Percentiles rank a stretch among this genome's conserved stretches.
These are phyloP conservation scores for Onychomys torridus DNA, from an alignment of 2,797 vertebrate genomes.

Conservation along the genomic window DNA sequence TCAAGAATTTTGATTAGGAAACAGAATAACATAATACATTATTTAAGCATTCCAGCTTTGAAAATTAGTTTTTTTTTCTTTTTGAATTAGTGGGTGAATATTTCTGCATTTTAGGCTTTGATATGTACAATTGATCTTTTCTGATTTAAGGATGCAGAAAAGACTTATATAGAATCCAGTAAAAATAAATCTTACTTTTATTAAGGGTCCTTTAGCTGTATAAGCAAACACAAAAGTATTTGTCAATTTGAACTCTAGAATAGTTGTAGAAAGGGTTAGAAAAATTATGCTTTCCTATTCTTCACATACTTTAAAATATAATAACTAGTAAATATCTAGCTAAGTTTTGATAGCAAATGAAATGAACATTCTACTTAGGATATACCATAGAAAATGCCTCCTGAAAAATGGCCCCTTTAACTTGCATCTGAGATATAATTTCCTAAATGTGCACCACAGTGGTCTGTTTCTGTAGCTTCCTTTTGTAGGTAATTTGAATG, in stretches of 20 bases:
- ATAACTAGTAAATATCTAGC: conserved; percentile 24
- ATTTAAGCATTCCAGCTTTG: not conserved
- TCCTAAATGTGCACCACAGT: conserved; percentile 10
- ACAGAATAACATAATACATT: not conserved
- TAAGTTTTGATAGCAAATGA: conserved; percentile 7
- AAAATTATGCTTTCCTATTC: not conserved
- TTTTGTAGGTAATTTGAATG: conserved; percentile 57
- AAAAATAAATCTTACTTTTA: not conserved
- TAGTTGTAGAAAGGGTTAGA: not conserved
- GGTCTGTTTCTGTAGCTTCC: not conserved
- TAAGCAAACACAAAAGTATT: conserved; percentile 36
- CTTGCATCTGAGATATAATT: not conserved
- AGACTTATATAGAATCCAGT: not conserved
- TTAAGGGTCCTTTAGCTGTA: not conserved
- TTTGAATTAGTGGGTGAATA: not conserved
- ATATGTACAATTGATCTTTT: not conserved
- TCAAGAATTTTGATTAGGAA: not conserved
- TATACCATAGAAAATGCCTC: not conserved
- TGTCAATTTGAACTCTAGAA: conserved; percentile 45
- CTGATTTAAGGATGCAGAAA: not conserved
- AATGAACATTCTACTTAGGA: conserved; percentile 64
- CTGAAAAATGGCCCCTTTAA: not conserved
- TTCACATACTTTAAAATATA: conserved; percentile 44
- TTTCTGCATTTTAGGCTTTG: not conserved
- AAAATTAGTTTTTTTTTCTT: not conserved